Conservation (phyloP, 1,140 invertebrate species). For the Stegodyphus mimosarum region DNA sequence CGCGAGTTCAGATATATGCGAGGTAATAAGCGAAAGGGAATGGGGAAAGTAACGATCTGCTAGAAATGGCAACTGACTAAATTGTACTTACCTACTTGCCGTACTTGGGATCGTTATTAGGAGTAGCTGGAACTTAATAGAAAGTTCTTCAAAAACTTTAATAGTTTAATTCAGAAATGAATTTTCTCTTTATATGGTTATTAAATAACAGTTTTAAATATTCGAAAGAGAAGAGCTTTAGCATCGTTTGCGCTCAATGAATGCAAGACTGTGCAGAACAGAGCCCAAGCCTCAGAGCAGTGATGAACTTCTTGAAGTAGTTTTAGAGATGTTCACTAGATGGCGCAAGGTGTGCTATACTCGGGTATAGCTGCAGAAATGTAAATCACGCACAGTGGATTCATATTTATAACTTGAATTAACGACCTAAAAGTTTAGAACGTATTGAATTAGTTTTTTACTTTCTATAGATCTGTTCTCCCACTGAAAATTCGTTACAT, state of each 20-base stretch:
- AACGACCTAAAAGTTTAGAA: no score
- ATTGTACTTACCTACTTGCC: neutral
- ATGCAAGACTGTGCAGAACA: constrained; percentile 20
- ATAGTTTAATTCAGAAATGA: neutral
- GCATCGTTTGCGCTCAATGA: constrained; percentile 35
- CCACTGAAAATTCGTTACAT: no score
- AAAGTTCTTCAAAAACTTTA: neutral
- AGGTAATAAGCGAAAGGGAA: no score
- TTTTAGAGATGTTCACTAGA: neutral
- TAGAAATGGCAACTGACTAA: neutral
- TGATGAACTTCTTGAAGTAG: constrained; percentile 18
- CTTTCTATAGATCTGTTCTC: no score
- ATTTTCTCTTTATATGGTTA: neutral
- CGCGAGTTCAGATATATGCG: no score
- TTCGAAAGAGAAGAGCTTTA: neutral
- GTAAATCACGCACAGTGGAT: no score
- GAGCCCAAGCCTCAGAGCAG: constrained; percentile 18
- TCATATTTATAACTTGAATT: no score
- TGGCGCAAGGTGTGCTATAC: constrained; percentile 39
- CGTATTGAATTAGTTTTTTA: no score
- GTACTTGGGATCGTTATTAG: neutral
- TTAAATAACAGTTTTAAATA: neutral
- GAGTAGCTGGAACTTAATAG: neutral
- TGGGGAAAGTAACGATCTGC: no score
- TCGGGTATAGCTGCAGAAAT: neutral